These are phyloP conservation scores for Propithecus coquereli DNA, from an alignment of 2,113 vertebrate genomes.

Conservation along the genomic window DNA sequence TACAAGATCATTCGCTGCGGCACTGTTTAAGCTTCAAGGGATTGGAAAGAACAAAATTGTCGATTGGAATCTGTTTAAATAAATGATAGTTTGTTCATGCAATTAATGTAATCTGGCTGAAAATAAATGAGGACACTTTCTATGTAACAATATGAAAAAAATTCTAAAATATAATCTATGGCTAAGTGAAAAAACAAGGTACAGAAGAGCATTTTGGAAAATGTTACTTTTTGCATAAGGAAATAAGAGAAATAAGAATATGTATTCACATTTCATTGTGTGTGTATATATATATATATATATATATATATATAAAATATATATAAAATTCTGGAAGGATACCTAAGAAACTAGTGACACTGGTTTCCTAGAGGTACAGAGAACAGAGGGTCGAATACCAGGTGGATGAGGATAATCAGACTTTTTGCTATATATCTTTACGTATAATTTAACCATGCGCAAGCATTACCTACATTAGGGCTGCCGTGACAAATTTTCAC, in stretches of 20 bases:
- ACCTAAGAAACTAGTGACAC: background rate
- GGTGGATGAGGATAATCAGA: background rate
- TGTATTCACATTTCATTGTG: background rate
- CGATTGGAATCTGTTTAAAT: background rate
- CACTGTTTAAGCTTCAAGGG: background rate
- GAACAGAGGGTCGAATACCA: background rate
- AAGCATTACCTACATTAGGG: background rate
- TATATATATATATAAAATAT: background rate
- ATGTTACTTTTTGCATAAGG: background rate
- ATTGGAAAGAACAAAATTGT: background rate
- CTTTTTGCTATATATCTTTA: background rate
- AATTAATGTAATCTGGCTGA: background rate
- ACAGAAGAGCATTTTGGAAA: background rate
- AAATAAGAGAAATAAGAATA: background rate
- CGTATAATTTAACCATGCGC: background rate
- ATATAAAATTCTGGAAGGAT: background rate
- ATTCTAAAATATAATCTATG: background rate
- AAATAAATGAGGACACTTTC: background rate
- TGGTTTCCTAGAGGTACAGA: background rate
- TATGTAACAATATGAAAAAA: background rate
- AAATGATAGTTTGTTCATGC: background rate
- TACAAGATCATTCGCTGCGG: fast-evolving
- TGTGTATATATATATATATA: background rate
- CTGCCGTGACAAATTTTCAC: too few species aligned
- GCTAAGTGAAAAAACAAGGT: background rate